Conservation (phyloP, 2,888 invertebrate species). For the Bursaphelenchus okinawaensis region DNA sequence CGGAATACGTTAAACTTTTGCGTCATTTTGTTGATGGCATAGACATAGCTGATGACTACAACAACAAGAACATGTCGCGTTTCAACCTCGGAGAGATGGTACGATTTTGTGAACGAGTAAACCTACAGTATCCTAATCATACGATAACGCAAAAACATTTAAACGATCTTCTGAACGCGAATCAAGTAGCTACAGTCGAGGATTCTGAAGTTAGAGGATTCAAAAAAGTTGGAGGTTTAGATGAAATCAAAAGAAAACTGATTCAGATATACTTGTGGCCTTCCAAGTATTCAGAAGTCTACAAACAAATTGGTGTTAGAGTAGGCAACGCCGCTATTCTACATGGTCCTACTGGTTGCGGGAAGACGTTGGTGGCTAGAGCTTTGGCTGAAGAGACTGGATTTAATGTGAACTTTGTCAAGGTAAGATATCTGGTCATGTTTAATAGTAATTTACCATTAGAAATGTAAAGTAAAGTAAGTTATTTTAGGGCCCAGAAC, state of each 20-base stretch:
- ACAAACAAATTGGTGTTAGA: slow-evolving; percentile 37
- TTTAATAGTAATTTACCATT: neutral
- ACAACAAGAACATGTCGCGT: neutral
- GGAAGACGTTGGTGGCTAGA: slow-evolving; percentile 46
- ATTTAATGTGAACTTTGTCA: slow-evolving; percentile 43
- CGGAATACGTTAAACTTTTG: neutral
- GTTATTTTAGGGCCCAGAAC: slow-evolving; percentile 73
- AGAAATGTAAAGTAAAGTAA: neutral
- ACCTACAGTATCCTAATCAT: neutral
- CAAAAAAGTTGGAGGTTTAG: slow-evolving; percentile 45
- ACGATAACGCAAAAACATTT: neutral
- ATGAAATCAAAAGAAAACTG: slow-evolving; percentile 37
- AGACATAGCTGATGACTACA: neutral
- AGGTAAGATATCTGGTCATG: slow-evolving; percentile 30
- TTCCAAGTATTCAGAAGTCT: slow-evolving; percentile 43
- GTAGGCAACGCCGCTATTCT: slow-evolving; percentile 47
- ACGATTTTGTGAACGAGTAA: slow-evolving; percentile 9
- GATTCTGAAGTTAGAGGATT: slow-evolving; percentile 18
- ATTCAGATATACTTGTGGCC: slow-evolving; percentile 52
- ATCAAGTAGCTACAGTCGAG: neutral
- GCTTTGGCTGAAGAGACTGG: slow-evolving; percentile 39
- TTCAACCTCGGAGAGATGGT: slow-evolving; percentile 6
- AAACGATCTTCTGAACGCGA: neutral
- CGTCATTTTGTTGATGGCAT: neutral
- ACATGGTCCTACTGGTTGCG: slow-evolving; percentile 51